phyloP scores from a whole-genome alignment of 2,888 invertebrate genomes.

The Machimus atricapillus region DNA sequence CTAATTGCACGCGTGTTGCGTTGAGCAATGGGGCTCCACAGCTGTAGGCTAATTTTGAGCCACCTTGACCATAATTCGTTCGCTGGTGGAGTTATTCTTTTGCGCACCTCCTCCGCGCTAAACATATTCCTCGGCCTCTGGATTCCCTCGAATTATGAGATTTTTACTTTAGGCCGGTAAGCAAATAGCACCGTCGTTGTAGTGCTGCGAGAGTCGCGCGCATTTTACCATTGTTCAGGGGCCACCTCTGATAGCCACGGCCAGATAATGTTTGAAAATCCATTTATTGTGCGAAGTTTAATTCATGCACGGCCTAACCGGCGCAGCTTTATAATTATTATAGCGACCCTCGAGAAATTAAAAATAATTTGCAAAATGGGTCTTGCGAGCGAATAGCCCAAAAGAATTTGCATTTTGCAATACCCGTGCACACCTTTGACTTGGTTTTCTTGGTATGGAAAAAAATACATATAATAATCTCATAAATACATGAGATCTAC shows the following conservation, averaged over 20 bases:
- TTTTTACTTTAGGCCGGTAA: not conserved
- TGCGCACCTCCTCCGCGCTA: not conserved
- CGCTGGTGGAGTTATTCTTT: not conserved
- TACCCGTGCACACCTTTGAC: not conserved
- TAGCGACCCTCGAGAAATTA: not conserved
- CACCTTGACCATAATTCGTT: constrained; percentile 16
- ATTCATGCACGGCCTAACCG: not conserved
- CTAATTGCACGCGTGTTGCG: constrained; percentile 11
- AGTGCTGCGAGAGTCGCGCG: not conserved
- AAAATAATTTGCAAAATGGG: not conserved
- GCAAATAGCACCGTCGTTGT: not conserved
- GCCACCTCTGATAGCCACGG: not conserved
- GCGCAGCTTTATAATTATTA: not conserved
- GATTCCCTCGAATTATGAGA: not conserved
- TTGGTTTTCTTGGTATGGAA: not conserved
- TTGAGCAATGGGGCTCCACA: not conserved
- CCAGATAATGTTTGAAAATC: not conserved
- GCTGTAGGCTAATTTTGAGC: not conserved
- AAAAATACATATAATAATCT: not conserved
- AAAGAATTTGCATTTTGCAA: not conserved
- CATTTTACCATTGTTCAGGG: not conserved
- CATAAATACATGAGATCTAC: not conserved
- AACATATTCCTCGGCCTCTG: not conserved
- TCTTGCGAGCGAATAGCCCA: not conserved
- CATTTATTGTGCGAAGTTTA: not conserved